Conservation (phyloP, 2,888 invertebrate species). For the Nomada ferruginata region DNA sequence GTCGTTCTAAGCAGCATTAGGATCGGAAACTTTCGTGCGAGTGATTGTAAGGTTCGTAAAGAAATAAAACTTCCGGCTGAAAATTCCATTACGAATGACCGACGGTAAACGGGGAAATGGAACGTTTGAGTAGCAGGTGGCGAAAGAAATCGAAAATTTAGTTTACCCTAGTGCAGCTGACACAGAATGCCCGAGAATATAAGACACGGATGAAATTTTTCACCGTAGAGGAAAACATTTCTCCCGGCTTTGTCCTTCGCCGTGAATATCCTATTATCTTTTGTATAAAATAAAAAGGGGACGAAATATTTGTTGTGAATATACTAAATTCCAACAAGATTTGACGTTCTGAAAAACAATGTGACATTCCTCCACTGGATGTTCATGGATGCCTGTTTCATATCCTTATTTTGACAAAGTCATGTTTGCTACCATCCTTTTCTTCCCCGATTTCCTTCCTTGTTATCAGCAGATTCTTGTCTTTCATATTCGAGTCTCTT, state of each 20-base stretch:
- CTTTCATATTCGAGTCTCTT: no score
- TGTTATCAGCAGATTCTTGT: no score
- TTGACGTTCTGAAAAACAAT: slow-evolving; percentile 25
- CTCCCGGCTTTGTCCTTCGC: slow-evolving; percentile 33
- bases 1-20: not conserved
- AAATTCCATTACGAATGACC: slow-evolving; percentile 45
- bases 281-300: not conserved
- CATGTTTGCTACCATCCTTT: no score
- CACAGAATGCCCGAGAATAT: slow-evolving; percentile 47
- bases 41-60: not conserved
- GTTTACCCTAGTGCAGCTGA: slow-evolving; percentile 57
- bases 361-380: not conserved
- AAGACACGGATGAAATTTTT: slow-evolving; percentile 41
- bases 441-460: no score
- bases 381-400: no score
- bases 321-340: slow-evolving; percentile 2
- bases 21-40: slow-evolving; percentile 16
- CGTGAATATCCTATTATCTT: slow-evolving; percentile 14
- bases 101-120: slow-evolving; percentile 40
- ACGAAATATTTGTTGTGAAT: not conserved
- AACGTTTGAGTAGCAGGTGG: slow-evolving; percentile 65
- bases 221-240: slow-evolving; percentile 44
- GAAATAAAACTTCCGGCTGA: slow-evolving; percentile 38
- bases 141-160: slow-evolving; percentile 57
- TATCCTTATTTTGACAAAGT: no score